Conservation (phyloP, 64 coral and sea anemone genomes). For the Stichodactyla mertensii region DNA sequence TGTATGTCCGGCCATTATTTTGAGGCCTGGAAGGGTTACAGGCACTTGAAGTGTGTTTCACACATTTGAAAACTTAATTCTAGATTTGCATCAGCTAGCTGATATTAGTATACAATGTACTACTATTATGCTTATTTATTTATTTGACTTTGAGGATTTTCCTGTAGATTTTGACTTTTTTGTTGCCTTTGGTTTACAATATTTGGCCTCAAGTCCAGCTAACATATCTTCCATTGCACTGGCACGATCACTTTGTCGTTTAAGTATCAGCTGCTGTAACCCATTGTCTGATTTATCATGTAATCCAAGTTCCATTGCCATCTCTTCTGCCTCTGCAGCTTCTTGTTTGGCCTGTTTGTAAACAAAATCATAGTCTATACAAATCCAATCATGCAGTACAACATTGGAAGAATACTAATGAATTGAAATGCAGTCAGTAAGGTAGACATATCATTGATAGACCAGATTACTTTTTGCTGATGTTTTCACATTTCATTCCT, state of each 20-base stretch:
- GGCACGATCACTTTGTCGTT: slow-evolving; percentile 53
- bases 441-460: too few species aligned
- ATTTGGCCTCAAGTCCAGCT: slow-evolving; percentile 90
- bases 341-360: slow-evolving; percentile 53
- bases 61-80: too few species aligned
- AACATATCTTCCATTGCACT: slow-evolving; percentile 72
- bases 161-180: slow-evolving; percentile 40
- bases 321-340: slow-evolving; percentile 80
- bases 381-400: neutral
- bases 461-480: too few species aligned
- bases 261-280: slow-evolving; percentile 67
- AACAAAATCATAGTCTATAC: neutral
- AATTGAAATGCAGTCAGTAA: neutral
- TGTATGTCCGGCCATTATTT: too few species aligned
- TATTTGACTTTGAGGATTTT: slow-evolving; percentile 29
- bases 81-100: too few species aligned
- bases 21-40: too few species aligned
- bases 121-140: too few species aligned
- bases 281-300: slow-evolving; percentile 37
- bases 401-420: neutral
- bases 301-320: slow-evolving; percentile 68
- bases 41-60: too few species aligned
- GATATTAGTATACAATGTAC: too few species aligned
- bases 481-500: too few species aligned
- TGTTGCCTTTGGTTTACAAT: slow-evolving; percentile 76